Conservation (phyloP, 1,140 invertebrate species). For the Drosophila bocki region DNA sequence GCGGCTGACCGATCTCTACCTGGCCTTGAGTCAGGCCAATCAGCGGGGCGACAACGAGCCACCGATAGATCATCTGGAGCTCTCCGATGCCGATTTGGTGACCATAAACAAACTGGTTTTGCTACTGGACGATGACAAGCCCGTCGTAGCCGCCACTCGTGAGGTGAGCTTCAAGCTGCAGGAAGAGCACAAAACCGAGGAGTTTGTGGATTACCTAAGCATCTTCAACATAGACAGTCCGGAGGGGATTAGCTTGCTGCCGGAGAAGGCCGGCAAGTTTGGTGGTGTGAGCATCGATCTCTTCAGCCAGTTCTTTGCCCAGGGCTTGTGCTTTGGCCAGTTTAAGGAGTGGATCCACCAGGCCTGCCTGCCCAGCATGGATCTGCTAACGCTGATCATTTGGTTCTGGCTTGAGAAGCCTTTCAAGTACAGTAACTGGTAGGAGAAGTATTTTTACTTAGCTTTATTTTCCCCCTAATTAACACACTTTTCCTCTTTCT, state of each 20-base stretch:
- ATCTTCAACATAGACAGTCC: conserved; percentile 69
- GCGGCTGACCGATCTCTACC: conserved; percentile 69
- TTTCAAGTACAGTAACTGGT: conserved; percentile 77
- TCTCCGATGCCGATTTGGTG: conserved; percentile 75
- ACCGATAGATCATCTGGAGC: conserved; percentile 58
- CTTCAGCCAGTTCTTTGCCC: conserved; percentile 66
- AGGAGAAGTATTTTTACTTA: neutral
- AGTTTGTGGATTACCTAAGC: conserved; percentile 77
- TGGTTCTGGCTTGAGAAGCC: conserved; percentile 81
- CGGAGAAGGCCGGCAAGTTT: conserved; percentile 55
- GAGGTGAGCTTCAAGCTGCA: conserved; percentile 68
- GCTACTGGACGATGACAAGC: conserved; percentile 55
- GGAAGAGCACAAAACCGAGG: conserved; percentile 54
- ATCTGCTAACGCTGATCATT: conserved; percentile 74
- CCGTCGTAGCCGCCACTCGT: conserved; percentile 9
- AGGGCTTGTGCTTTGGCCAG: conserved; percentile 61
- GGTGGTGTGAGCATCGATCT: conserved; percentile 69
- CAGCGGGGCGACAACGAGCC: conserved; percentile 29
- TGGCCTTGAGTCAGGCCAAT: conserved; percentile 40
- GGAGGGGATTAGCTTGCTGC: conserved; percentile 46
- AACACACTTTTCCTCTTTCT: neutral
- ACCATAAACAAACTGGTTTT: conserved; percentile 80
- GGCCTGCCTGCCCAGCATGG: conserved; percentile 62
- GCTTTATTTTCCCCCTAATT: neutral
- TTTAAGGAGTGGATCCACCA: conserved; percentile 64